phyloP scores from a whole-genome alignment of 2,888 invertebrate species.

The Agrilus mali region DNA sequence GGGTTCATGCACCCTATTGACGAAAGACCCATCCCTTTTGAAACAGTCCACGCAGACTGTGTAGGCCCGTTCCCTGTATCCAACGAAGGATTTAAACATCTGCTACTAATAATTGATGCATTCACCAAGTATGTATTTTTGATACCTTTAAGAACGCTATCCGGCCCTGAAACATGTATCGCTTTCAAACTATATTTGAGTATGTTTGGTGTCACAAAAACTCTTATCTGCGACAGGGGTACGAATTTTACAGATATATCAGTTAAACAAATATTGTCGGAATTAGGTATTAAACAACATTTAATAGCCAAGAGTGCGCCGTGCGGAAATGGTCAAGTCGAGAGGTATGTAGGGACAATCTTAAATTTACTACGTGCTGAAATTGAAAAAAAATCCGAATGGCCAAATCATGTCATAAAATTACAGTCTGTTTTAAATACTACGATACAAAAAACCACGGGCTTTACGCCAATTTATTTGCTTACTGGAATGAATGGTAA shows the following conservation, averaged over 20 bases:
- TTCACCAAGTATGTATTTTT: no score
- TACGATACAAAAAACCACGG: conserved; percentile 12
- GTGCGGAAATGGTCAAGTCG: conserved; percentile 11
- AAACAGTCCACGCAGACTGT: not conserved
- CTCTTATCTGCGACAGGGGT: no score
- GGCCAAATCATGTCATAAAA: conserved; percentile 7
- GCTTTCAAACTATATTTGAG: no score
- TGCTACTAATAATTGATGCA: conserved; percentile 4
- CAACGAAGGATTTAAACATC: not conserved
- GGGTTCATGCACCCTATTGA: not conserved
- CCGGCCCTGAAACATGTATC: no score
- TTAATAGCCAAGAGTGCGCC: no score
- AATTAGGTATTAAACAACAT: no score
- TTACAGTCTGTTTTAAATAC: not conserved
- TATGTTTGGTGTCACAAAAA: no score
- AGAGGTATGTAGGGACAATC: conserved; percentile 9
- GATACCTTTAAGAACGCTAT: conserved; percentile 8
- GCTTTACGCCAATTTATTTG: conserved; percentile 9
- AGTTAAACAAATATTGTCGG: no score
- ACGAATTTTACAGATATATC: no score
- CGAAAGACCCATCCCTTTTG: not conserved
- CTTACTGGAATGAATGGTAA: conserved; percentile 6
- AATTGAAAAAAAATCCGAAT: conserved; percentile 10
- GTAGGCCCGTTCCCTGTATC: not conserved
- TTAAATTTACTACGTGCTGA: conserved; percentile 4